Base-by-base conservation (phyloP, 2,113 vertebrate genomes). In the Ceyx margarethae region DNA sequence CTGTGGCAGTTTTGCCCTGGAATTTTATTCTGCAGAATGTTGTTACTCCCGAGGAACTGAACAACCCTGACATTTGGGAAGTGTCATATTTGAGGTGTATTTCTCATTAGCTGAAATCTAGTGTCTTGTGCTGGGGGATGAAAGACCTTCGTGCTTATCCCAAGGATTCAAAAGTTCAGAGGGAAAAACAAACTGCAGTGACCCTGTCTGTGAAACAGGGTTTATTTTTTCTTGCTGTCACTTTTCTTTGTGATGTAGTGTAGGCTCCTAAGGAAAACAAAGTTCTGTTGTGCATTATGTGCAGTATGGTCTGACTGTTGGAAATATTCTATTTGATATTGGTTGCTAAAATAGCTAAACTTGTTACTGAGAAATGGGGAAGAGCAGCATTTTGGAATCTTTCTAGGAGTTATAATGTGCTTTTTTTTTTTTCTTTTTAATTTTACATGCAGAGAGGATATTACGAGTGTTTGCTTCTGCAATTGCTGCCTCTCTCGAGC, bases 61-160 rank as follows among this genome's bases (percentile, higher is more conserved):
- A 88, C 90, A 96, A 72, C 87, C 82, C 81, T 91, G 91, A 96
- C 81, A 78, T 50, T 87, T 95, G 96, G 77, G 88, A 93, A 95
- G 67, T 74, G 85, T 72, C 78, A 77, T 87, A 29, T 35, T 93
- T 83, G 53, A 89, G 94, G 93, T 95, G 91, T 89, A 86, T 88
- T 91, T 95, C 35, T 75, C 15, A 76, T 91, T 78, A 58, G 87
- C 93, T 93, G 74, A 80, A 88, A 48, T 90, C 58, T 82, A 71
- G 33, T 72, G 83, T 71, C 74, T 85, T 54, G 18, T 57, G 43
- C 3, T 82, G 56, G 14, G 61, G 81, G 56, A 74, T 89, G 67
- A 89, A 64, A 90, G 91, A 85, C 72, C 71, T 93, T 89, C 10
- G 25, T 95, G 60, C 82, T 95, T 94, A 31, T 91, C 87, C 46